Evolutionary conservation across 1,140 invertebrate species (phyloP).

Genomic region (Wiebesia pumilae): DNA sequence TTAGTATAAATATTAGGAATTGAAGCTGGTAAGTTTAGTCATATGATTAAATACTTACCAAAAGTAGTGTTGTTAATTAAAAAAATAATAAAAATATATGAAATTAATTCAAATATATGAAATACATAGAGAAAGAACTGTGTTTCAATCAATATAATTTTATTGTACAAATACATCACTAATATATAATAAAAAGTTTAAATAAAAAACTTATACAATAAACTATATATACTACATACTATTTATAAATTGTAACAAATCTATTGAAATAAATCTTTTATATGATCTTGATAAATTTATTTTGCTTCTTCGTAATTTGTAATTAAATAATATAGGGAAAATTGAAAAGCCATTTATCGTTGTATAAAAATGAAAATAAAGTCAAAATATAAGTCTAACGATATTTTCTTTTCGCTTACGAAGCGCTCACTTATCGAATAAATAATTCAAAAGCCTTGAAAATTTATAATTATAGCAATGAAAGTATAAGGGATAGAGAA

Average conservation of each 20-base stretch:
- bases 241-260: too few relatives aligned
- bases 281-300: neutral
- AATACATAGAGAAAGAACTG: neutral
- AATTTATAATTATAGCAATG: slow-evolving; percentile 28
- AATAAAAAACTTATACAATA: neutral
- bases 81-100: neutral
- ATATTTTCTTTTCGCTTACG: slow-evolving; percentile 21
- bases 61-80: neutral
- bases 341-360: slow-evolving; percentile 20
- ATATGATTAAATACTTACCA: neutral
- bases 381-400: slow-evolving; percentile 12
- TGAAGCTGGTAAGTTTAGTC: neutral
- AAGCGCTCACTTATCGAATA: neutral
- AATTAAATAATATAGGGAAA: neutral
- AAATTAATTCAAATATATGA: neutral
- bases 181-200: neutral
- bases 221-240: too few relatives aligned
- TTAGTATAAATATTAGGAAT: too few relatives aligned
- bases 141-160: neutral
- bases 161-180: neutral
- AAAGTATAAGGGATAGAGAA: neutral
- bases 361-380: neutral
- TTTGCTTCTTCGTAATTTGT: neutral
- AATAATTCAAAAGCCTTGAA: slow-evolving; percentile 31
- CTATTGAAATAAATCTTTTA: too few relatives aligned